Evolutionary conservation across 2,113 vertebrate genomes (phyloP).

Genomic region (Pollachius pollachius): DNA sequence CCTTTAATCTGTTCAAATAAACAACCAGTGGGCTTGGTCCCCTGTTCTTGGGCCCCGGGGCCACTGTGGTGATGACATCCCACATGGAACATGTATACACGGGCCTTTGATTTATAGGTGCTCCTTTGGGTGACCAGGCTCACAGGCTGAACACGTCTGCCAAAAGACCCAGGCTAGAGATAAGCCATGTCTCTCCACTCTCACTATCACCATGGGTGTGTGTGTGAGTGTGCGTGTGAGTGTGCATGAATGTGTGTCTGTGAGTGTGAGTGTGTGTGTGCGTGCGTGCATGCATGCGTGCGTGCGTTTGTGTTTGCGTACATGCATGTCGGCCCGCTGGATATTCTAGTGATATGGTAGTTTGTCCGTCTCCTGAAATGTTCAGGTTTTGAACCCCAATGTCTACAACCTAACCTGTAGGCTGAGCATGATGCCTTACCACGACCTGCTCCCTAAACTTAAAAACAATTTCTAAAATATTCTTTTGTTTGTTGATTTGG

Average conservation of each 20-base stretch:
- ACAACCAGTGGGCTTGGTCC: constrained; percentile 32
- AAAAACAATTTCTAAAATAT: no score
- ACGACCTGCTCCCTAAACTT: no score
- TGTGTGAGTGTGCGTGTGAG: not conserved
- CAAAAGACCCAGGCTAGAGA: constrained; percentile 39
- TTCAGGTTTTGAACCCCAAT: no score
- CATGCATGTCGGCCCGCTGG: not conserved
- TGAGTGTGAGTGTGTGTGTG: not conserved
- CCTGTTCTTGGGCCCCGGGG: constrained; percentile 28
- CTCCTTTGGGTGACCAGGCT: constrained; percentile 36
- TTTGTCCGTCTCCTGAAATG: no score
- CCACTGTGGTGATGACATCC: constrained; percentile 28
- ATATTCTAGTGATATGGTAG: no score
- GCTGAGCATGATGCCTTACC: no score
- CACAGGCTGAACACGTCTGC: constrained; percentile 41
- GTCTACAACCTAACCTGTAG: no score
- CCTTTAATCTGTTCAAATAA: constrained; percentile 14
- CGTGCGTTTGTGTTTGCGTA: not conserved
- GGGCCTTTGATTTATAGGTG: constrained; percentile 52
- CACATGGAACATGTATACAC: constrained; percentile 46
- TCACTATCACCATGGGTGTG: constrained; percentile 19
- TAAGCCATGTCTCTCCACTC: constrained; percentile 28
- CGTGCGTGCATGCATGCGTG: not conserved
- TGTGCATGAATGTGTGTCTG: not conserved
- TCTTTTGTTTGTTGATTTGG: no score